A percentile compares a stretch with the other conserved stretches of the same genome.
Evolutionary conservation across 1,140 invertebrate genomes (phyloP).

Genomic region (Andrena cerasifolii): DNA sequence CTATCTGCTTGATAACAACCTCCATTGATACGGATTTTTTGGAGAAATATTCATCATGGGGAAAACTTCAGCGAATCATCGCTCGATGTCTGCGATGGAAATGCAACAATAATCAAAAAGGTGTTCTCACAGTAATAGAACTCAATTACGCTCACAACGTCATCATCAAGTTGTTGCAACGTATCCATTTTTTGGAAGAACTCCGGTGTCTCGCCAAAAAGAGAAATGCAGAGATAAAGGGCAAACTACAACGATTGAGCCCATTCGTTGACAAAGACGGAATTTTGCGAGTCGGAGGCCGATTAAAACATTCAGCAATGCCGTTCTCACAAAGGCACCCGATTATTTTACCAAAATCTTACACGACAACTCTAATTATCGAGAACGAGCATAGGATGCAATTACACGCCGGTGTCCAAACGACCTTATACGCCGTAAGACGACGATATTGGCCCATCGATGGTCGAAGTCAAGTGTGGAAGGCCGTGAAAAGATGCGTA

Average conservation of each 20-base stretch:
- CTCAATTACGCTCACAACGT: background rate
- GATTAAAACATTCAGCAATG: too few relatives aligned
- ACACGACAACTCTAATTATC: background rate
- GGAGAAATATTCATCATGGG: too few relatives aligned
- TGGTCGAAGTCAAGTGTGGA: background rate
- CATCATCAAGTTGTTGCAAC: background rate
- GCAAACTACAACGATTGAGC: too few relatives aligned
- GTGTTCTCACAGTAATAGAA: background rate
- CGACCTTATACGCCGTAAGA: background rate
- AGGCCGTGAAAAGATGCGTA: background rate
- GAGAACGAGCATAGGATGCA: background rate
- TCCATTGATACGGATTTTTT: too few relatives aligned
- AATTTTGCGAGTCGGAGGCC: too few relatives aligned
- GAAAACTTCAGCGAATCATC: too few relatives aligned
- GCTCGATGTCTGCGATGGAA: too few relatives aligned
- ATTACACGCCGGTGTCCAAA: background rate
- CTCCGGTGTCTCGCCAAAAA: too few relatives aligned
- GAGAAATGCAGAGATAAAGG: background rate
- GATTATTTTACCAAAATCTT: background rate
- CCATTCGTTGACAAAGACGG: too few relatives aligned
- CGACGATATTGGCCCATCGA: constrained; percentile 6
- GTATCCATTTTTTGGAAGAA: background rate
- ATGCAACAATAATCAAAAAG: too few relatives aligned
- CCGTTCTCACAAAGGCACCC: background rate
- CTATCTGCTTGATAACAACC: too few relatives aligned